Evolutionary conservation across 2,888 invertebrate species (phyloP).

Genomic region (Cerceris ruficornis): DNA sequence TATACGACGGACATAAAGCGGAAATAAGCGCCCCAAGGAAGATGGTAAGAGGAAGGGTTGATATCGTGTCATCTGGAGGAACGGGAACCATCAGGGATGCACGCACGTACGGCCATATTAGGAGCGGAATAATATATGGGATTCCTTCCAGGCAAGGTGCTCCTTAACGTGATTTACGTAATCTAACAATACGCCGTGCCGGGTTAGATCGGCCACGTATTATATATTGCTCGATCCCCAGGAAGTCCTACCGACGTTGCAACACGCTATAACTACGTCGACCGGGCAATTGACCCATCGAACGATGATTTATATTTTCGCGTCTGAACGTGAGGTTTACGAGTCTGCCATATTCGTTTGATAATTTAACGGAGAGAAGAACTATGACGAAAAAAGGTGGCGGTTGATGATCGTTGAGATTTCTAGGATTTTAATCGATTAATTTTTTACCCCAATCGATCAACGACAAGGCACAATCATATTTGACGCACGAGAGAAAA

Average conservation of each 20-base stretch:
- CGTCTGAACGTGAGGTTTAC: not conserved
- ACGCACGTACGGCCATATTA: conserved; percentile 81
- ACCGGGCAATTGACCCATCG: conserved; percentile 28
- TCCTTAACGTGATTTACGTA: conserved; percentile 80
- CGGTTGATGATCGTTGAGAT: not conserved
- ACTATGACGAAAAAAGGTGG: not conserved
- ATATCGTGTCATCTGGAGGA: conserved; percentile 73
- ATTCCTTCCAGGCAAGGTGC: conserved; percentile 71
- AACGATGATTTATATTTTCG: conserved; percentile 26
- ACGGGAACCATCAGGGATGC: conserved; percentile 73
- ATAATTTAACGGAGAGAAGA: not conserved
- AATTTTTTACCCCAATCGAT: not conserved
- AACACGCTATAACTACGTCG: conserved; percentile 11
- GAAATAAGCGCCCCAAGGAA: conserved; percentile 75
- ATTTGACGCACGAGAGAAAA: conserved; percentile 19
- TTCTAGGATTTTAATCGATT: not conserved
- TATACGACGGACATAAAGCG: conserved; percentile 69
- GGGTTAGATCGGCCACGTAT: conserved; percentile 73
- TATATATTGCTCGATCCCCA: conserved; percentile 61
- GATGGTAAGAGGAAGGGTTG: conserved; percentile 66
- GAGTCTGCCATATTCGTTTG: not conserved
- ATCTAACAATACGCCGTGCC: conserved; percentile 77
- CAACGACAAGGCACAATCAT: not conserved
- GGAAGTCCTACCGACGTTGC: conserved; percentile 36
- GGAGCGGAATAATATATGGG: conserved; percentile 78